Evolutionary conservation across 2,888 invertebrate species (phyloP).

Genomic region (Heliothis peltigera): DNA sequence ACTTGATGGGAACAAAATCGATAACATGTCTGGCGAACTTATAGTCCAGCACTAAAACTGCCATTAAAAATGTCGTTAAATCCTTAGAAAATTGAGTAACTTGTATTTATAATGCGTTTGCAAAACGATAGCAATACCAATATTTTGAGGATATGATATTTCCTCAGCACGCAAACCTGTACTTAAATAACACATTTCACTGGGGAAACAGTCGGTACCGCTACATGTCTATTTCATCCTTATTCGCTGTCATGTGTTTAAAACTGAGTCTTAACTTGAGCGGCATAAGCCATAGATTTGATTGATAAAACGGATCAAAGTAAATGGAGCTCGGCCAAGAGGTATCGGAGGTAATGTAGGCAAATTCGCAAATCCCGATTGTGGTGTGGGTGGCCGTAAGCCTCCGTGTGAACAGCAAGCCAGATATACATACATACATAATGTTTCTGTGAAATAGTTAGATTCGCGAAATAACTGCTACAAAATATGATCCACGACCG

Average conservation of each 20-base stretch:
- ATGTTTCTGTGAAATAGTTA: slow-evolving; percentile 54
- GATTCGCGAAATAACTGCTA: slow-evolving; percentile 70
- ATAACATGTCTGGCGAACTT: slow-evolving; percentile 51
- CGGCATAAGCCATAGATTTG: slow-evolving; percentile 51
- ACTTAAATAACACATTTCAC: slow-evolving; percentile 68
- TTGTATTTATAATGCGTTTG: slow-evolving; percentile 52
- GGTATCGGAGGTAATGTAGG: slow-evolving; percentile 67
- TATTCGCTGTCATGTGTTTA: slow-evolving; percentile 28
- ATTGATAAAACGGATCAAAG: slow-evolving; percentile 28
- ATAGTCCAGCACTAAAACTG: slow-evolving; percentile 32
- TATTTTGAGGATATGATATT: slow-evolving; percentile 67
- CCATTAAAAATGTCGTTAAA: slow-evolving; percentile 51
- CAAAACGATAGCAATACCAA: slow-evolving; percentile 61
- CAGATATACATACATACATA: slow-evolving; percentile 52
- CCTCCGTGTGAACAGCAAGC: slow-evolving; percentile 70
- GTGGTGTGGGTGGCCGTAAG: slow-evolving; percentile 69
- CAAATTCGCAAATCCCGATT: slow-evolving; percentile 72
- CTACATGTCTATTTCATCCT: slow-evolving; percentile 50
- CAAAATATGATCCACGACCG: slow-evolving; percentile 64
- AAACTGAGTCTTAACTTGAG: slow-evolving; percentile 53
- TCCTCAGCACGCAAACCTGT: slow-evolving; percentile 67
- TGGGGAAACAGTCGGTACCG: slow-evolving; percentile 54
- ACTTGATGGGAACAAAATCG: slow-evolving; percentile 66
- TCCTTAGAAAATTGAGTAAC: slow-evolving; percentile 58
- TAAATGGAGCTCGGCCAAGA: slow-evolving; percentile 54